A percentile compares a stretch with the other conserved stretches of the same genome.
These are phyloP conservation scores for Zosterops borbonicus DNA, from an alignment of 2,113 vertebrate genomes.

Conservation along the genomic window DNA sequence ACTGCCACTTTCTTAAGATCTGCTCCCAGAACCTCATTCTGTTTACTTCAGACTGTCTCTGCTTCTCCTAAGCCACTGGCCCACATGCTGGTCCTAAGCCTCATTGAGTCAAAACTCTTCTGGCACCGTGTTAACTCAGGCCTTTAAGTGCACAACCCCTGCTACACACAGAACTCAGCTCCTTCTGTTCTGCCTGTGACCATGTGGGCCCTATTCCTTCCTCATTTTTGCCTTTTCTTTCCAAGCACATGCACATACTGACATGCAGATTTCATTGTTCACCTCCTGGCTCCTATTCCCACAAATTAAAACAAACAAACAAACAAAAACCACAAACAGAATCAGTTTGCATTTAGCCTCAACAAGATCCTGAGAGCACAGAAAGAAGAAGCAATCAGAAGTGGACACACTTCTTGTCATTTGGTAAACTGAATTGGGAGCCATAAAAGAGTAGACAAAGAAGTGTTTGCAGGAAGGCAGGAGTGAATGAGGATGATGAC, in stretches of 20 bases:
- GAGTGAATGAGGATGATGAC: not conserved
- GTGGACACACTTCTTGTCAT: not conserved
- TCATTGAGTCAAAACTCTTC: not conserved
- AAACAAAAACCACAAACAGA: fast-evolving
- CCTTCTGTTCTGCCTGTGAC: not conserved
- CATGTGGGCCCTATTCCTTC: not conserved
- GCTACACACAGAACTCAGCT: not conserved
- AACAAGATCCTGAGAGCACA: not conserved
- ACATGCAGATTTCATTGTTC: not conserved
- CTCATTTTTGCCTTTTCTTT: not conserved
- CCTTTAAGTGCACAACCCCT: not conserved
- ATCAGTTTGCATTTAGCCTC: not conserved
- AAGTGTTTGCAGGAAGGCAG: not conserved
- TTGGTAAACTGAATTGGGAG: not conserved
- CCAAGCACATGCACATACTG: not conserved
- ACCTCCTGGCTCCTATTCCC: not conserved
- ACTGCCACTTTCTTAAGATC: not conserved
- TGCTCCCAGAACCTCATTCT: not conserved
- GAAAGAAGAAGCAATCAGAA: not conserved
- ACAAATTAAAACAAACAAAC: not conserved
- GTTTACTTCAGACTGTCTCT: no score
- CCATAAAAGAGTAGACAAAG: not conserved
- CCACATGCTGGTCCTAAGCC: not conserved
- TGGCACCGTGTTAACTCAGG: not conserved
- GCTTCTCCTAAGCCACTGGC: not conserved